Evolutionary conservation across 2,113 vertebrate genomes (phyloP).

Genomic region (Oreochromis spilurus): DNA sequence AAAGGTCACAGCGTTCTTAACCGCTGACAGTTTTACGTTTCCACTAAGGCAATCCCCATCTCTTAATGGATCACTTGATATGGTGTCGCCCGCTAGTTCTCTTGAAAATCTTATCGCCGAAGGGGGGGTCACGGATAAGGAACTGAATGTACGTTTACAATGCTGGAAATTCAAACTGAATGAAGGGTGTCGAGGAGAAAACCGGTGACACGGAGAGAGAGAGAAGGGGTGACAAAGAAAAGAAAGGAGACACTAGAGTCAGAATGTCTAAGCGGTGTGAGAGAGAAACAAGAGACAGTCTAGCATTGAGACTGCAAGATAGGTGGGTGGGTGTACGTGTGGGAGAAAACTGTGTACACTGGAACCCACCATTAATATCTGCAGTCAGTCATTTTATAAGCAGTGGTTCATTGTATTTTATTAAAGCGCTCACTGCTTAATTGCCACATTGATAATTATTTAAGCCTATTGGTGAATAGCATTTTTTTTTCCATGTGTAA

Average conservation of each 20-base stretch:
- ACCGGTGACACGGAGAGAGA: background rate
- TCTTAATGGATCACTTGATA: background rate
- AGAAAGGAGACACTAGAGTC: background rate
- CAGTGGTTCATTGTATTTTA: background rate
- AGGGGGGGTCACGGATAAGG: background rate
- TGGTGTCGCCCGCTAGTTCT: background rate
- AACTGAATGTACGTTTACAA: background rate
- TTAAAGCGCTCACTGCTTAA: background rate
- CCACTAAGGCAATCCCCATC: background rate
- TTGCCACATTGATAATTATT: constrained; percentile 6
- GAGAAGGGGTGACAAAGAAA: background rate
- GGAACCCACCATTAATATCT: background rate
- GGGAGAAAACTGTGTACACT: background rate
- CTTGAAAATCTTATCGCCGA: background rate
- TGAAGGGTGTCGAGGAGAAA: background rate
- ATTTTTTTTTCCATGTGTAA: background rate
- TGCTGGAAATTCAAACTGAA: background rate
- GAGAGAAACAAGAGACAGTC: constrained; percentile 15
- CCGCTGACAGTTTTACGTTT: background rate
- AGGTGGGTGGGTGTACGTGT: background rate
- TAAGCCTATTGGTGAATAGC: background rate
- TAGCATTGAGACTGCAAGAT: background rate
- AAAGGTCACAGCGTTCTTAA: background rate
- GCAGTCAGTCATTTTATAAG: background rate
- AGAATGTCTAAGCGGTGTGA: background rate